A percentile compares a stretch with the other conserved stretches of the same genome.
phyloP scores from a whole-genome alignment of 2,888 invertebrate genomes.

The Thecophora atra region DNA sequence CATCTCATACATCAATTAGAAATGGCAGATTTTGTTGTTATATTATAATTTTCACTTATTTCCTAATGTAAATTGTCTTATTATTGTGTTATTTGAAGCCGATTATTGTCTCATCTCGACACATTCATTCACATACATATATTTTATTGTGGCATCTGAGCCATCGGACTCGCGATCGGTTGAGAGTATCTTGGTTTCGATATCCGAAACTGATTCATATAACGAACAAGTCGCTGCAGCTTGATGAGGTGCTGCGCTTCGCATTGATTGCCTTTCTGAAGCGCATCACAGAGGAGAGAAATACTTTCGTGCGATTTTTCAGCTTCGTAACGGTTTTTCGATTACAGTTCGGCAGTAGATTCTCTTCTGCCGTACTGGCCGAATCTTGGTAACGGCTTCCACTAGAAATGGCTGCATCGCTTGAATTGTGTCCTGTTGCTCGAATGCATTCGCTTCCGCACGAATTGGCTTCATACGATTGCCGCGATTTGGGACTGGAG shows the following conservation, averaged over 20 bases:
- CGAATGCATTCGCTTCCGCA: constrained; percentile 40
- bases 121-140: too few species aligned
- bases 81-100: too few species aligned
- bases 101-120: too few species aligned
- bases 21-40: too few species aligned
- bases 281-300: constrained; percentile 62
- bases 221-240: constrained; percentile 65
- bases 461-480: constrained; percentile 49
- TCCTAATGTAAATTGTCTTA: too few species aligned
- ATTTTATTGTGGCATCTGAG: too few species aligned
- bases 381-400: constrained; percentile 37
- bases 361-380: constrained; percentile 39
- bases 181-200: neutral
- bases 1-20: too few species aligned
- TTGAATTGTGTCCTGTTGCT: constrained; percentile 24
- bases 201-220: constrained; percentile 53
- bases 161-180: too few species aligned
- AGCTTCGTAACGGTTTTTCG: constrained; percentile 61
- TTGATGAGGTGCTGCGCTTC: constrained; percentile 62
- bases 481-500: constrained; percentile 54
- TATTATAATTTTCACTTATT: too few species aligned
- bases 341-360: constrained; percentile 50
- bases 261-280: constrained; percentile 62
- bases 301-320: constrained; percentile 62
- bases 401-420: neutral